Evolutionary conservation across 2,797 vertebrate species (phyloP).

Genomic region (Danio aesculapii): DNA sequence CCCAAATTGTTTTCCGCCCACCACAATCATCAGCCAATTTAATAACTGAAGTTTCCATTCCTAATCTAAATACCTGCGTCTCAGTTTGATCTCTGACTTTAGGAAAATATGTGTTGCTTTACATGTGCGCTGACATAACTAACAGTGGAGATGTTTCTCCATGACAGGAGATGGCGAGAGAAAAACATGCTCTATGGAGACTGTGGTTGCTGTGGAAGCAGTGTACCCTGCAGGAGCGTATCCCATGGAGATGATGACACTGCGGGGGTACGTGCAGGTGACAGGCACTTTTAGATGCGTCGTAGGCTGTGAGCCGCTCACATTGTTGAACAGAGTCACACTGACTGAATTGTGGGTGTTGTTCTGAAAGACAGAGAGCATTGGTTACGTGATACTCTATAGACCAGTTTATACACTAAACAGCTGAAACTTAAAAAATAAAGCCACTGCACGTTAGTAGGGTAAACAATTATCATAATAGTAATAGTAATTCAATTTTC

Average conservation of each 20-base stretch:
- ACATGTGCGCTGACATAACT: neutral
- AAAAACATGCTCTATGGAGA: constrained; percentile 38
- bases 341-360: constrained; percentile 74
- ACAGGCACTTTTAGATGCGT: constrained; percentile 78
- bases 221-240: constrained; percentile 81
- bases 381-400: neutral
- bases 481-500: too few species aligned
- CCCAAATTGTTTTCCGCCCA: neutral
- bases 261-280: constrained; percentile 82
- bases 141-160: neutral
- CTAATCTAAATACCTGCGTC: neutral
- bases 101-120: neutral
- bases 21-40: neutral
- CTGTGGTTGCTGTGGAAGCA: constrained; percentile 46
- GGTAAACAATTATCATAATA: too few species aligned
- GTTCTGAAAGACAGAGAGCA: constrained; percentile 78
- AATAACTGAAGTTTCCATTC: neutral
- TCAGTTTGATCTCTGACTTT: constrained; percentile 4
- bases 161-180: neutral
- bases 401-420: neutral
- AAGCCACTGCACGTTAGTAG: too few species aligned
- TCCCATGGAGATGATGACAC: constrained; percentile 80
- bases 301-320: constrained; percentile 55
- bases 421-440: neutral
- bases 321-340: constrained; percentile 76